phyloP scores from a whole-genome alignment of 2,113 vertebrate species.

The Antechinus stuartii region DNA sequence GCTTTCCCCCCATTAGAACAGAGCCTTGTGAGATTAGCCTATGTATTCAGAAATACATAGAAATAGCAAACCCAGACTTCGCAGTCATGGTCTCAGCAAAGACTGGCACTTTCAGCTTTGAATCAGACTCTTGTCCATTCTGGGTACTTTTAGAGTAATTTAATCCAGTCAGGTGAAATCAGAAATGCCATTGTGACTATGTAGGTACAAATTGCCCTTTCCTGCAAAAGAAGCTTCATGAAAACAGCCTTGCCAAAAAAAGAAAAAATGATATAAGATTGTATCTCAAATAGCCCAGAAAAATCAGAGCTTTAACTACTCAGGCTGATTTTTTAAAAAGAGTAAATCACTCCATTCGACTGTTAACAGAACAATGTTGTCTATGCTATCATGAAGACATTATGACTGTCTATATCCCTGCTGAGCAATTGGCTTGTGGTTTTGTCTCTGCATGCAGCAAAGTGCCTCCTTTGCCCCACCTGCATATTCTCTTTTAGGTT shows the following conservation, averaged over 20 bases:
- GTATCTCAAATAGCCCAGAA: background rate
- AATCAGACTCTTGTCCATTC: background rate
- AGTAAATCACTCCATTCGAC: background rate
- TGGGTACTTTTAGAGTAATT: background rate
- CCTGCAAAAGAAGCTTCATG: background rate
- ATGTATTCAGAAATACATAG: background rate
- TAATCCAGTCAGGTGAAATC: background rate
- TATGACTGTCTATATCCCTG: background rate
- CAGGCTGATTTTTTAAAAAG: background rate
- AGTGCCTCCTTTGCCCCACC: background rate
- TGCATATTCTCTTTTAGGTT: background rate
- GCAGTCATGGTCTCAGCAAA: background rate
- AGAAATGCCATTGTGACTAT: background rate
- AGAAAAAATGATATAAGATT: background rate
- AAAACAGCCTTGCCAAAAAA: background rate
- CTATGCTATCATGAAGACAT: background rate
- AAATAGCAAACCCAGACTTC: background rate
- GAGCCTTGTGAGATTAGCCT: background rate
- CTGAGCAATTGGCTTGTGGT: background rate
- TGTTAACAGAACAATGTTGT: background rate
- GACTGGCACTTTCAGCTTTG: background rate
- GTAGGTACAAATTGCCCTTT: background rate
- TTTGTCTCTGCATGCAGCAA: background rate
- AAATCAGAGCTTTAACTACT: background rate
- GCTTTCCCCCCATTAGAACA: background rate